Conservation (phyloP, 2,888 invertebrate genomes). For the Mimumesa dahlbomi region DNA sequence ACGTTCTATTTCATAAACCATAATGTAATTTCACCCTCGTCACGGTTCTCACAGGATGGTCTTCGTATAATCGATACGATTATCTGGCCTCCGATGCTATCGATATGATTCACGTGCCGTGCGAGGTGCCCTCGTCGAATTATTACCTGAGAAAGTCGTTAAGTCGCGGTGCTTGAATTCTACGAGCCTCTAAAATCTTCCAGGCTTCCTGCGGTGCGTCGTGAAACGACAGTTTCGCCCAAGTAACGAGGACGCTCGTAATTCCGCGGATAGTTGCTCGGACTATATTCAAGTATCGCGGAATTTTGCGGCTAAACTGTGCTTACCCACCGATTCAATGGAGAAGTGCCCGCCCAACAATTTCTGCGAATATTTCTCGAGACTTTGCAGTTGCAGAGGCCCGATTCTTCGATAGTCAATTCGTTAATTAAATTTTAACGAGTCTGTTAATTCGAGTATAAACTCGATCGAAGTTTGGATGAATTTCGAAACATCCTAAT, state of each 20-base stretch:
- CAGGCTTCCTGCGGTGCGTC: background rate
- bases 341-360: background rate
- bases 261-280: conserved; percentile 14
- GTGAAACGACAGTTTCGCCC: conserved; percentile 12
- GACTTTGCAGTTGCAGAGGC: background rate
- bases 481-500: no score
- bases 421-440: background rate
- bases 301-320: conserved; percentile 13
- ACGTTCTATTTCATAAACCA: no score
- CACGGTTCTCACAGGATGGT: no score
- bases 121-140: conserved; percentile 2
- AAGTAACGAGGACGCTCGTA: background rate
- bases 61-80: conserved; percentile 8
- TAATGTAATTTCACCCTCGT: no score
- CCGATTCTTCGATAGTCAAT: background rate
- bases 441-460: background rate
- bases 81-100: background rate
- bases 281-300: conserved; percentile 7
- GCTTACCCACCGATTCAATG: conserved; percentile 8
- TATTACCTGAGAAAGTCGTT: conserved; percentile 14
- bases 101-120: background rate
- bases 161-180: conserved; percentile 5
- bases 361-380: conserved; percentile 8
- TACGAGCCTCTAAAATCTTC: conserved; percentile 17
- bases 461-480: no score